Evolutionary conservation across 2,797 vertebrate genomes (phyloP).

Genomic region (Channallabes apus): DNA sequence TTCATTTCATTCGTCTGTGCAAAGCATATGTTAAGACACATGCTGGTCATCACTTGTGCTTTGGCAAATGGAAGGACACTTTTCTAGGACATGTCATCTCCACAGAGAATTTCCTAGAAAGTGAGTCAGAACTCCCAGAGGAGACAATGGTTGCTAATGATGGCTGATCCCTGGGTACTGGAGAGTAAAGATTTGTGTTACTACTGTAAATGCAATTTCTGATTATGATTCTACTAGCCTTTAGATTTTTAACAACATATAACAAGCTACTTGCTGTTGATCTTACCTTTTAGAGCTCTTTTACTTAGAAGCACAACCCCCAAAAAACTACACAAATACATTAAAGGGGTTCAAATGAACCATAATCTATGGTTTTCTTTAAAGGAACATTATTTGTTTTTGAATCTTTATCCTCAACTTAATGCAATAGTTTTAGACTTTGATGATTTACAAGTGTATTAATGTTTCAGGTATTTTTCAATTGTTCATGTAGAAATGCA

Average conservation of each 20-base stretch:
- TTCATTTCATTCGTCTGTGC: not conserved
- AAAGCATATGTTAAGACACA: not conserved
- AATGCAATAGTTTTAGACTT: not conserved
- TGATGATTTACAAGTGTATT: not conserved
- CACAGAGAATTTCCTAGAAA: slow-evolving; percentile 47
- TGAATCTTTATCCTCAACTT: slow-evolving; percentile 1
- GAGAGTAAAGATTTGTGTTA: slow-evolving; percentile 2
- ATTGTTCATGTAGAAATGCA: not conserved
- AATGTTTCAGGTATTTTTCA: too few relatives aligned
- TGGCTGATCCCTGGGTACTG: not conserved
- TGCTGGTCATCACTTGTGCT: slow-evolving; percentile 21
- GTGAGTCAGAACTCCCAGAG: slow-evolving; percentile 18
- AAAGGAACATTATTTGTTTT: not conserved
- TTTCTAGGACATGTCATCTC: slow-evolving; percentile 37
- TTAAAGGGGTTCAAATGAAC: not conserved
- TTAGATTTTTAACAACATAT: not conserved
- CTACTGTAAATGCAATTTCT: slow-evolving; percentile 24
- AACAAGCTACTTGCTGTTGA: not conserved
- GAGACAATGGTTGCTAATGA: slow-evolving; percentile 29
- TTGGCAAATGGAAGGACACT: slow-evolving; percentile 23
- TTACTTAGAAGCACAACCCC: not conserved
- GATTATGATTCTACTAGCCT: slow-evolving; percentile 5
- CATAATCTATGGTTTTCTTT: not conserved
- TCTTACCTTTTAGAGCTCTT: not conserved
- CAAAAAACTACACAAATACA: not conserved